These are phyloP conservation scores for Mimumesa dahlbomi DNA, from an alignment of 2,888 invertebrate genomes.

Conservation along the genomic window DNA sequence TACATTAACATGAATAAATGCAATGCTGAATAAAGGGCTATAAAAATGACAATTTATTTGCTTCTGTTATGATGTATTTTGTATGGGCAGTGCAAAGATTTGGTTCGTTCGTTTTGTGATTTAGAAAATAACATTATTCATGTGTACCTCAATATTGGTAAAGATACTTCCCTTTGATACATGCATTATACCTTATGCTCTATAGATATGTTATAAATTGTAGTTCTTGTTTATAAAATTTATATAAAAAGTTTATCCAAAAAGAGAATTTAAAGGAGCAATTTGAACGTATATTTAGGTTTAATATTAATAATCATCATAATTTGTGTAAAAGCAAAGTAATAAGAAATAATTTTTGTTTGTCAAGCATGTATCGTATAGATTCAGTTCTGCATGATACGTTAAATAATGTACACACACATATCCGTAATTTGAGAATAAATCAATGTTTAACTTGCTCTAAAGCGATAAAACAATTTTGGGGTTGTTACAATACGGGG, in stretches of 20 bases:
- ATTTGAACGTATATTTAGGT: slow-evolving; percentile 46
- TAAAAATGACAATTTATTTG: slow-evolving; percentile 24
- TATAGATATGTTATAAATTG: slow-evolving; percentile 4
- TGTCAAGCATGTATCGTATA: slow-evolving; percentile 53
- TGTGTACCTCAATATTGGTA: slow-evolving; percentile 3
- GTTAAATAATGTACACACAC: slow-evolving; percentile 51
- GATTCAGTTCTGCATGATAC: slow-evolving; percentile 62
- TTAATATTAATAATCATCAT: slow-evolving; percentile 1
- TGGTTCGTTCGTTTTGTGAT: slow-evolving; percentile 13
- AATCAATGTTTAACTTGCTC: slow-evolving; percentile 64
- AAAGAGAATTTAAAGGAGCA: slow-evolving; percentile 33
- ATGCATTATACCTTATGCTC: slow-evolving; percentile 24
- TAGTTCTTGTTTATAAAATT: slow-evolving; percentile 29
- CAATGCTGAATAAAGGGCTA: slow-evolving; percentile 6
- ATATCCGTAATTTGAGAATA: slow-evolving; percentile 45
- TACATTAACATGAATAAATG: slow-evolving; percentile 9
- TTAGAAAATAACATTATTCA: slow-evolving; percentile 2
- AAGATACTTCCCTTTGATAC: slow-evolving; percentile 24
- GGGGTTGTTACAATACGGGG: slow-evolving; percentile 68
- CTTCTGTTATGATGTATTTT: slow-evolving; percentile 8
- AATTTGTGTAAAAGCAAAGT: slow-evolving; percentile 15
- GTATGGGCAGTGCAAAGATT: slow-evolving; percentile 9
- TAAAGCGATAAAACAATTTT: slow-evolving; percentile 60
- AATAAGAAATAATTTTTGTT: slow-evolving; percentile 29
- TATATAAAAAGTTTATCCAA: slow-evolving; percentile 16